These are phyloP conservation scores for Drosophila meridiana DNA, from an alignment of 2,888 invertebrate species.

Conservation along the genomic window DNA sequence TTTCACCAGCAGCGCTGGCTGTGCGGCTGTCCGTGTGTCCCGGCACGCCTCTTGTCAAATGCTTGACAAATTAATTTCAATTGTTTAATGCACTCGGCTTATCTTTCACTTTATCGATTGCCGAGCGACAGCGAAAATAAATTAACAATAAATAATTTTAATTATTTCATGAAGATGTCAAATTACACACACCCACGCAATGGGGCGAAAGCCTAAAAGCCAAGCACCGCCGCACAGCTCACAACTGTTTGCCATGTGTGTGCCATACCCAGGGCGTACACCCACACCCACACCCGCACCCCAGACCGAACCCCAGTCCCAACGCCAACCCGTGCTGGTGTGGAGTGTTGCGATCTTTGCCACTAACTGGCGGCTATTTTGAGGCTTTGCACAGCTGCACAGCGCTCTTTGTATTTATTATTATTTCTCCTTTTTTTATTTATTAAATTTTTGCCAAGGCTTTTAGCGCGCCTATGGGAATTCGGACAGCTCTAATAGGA, in stretches of 20 bases:
- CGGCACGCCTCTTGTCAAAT: slow-evolving; percentile 66
- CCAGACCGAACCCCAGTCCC: background rate
- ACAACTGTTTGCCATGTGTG: slow-evolving; percentile 54
- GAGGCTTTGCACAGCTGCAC: slow-evolving; percentile 70
- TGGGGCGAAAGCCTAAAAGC: slow-evolving; percentile 53
- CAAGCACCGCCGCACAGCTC: slow-evolving; percentile 31
- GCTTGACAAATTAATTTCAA: slow-evolving; percentile 80
- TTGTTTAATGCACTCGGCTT: slow-evolving; percentile 70
- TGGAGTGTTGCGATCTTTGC: slow-evolving; percentile 68
- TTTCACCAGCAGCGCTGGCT: slow-evolving; percentile 57
- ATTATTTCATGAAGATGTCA: slow-evolving; percentile 82
- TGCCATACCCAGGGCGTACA: slow-evolving; percentile 37
- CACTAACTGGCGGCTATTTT: slow-evolving; percentile 68
- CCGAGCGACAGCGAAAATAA: slow-evolving; percentile 68
- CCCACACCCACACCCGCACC: background rate
- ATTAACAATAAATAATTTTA: slow-evolving; percentile 82
- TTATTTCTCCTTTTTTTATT: slow-evolving; percentile 59
- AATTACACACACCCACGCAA: slow-evolving; percentile 77
- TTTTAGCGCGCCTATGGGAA: slow-evolving; percentile 50
- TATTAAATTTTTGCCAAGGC: slow-evolving; percentile 73
- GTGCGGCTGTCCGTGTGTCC: slow-evolving; percentile 7
- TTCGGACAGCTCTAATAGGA: slow-evolving; percentile 75
- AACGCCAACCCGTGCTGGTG: slow-evolving; percentile 19
- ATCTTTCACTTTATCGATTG: slow-evolving; percentile 74
- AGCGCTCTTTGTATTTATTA: slow-evolving; percentile 74